A percentile compares a stretch with the other conserved stretches of the same genome.
Evolutionary conservation across 1,140 invertebrate species (phyloP).

Genomic region (Cyphomyrmex costatus): DNA sequence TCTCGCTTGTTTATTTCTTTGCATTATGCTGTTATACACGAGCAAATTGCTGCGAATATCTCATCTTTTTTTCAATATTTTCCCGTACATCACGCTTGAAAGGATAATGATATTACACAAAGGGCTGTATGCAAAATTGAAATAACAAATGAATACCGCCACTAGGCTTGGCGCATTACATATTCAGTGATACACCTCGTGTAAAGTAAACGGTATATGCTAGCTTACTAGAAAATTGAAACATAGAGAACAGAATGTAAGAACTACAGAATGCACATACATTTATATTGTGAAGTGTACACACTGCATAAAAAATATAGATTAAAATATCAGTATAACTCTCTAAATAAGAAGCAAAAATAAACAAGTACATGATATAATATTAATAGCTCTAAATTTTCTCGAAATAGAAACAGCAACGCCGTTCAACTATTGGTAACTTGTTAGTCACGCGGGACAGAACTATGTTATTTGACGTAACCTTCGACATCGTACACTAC

Average conservation of each 20-base stretch:
- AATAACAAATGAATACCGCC: neutral
- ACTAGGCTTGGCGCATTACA: neutral
- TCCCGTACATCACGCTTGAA: neutral
- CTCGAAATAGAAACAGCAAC: neutral
- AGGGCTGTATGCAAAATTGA: constrained; percentile 35
- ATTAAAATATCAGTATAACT: neutral
- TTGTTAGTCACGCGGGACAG: constrained; percentile 58
- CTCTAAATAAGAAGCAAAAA: neutral
- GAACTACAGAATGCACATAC: neutral
- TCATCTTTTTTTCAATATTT: constrained; percentile 19
- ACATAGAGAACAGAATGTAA: neutral
- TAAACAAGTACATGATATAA: neutral
- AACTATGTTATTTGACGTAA: constrained; percentile 65
- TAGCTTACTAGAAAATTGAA: neutral
- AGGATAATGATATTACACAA: neutral
- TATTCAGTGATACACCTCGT: neutral
- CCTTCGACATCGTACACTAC: constrained; percentile 19
- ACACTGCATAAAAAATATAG: neutral
- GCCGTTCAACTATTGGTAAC: constrained; percentile 33
- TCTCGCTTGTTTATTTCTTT: neutral
- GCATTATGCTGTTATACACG: neutral
- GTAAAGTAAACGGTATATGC: neutral
- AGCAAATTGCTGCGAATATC: neutral
- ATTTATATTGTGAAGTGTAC: neutral
- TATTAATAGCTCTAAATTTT: neutral